These are phyloP conservation scores for Ptychoptera albimana DNA, from an alignment of 2,888 invertebrate genomes.

Conservation along the genomic window DNA sequence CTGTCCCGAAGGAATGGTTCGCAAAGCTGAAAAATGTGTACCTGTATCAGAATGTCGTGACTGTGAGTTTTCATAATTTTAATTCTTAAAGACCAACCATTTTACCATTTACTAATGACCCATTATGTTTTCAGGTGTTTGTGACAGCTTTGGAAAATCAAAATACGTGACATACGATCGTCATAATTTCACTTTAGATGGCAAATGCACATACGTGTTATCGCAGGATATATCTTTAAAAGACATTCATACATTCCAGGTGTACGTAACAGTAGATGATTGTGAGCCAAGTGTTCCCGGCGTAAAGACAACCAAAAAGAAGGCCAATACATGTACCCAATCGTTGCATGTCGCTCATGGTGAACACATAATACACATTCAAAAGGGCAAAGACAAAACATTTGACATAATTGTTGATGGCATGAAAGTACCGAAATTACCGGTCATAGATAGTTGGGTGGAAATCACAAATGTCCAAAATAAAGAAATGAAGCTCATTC, in stretches of 20 bases:
- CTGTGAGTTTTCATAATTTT: constrained; percentile 37
- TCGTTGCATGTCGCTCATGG: constrained; percentile 50
- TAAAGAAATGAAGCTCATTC: constrained; percentile 43
- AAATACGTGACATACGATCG: constrained; percentile 74
- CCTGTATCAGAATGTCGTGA: constrained; percentile 56
- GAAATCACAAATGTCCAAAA: constrained; percentile 38
- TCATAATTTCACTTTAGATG: constrained; percentile 59
- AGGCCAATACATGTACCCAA: constrained; percentile 45
- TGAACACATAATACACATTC: constrained; percentile 42
- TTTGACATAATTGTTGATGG: constrained; percentile 25
- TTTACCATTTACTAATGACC: no score
- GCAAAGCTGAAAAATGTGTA: constrained; percentile 51
- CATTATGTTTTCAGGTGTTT: constrained; percentile 30
- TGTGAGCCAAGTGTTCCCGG: constrained; percentile 27
- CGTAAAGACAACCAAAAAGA: constrained; percentile 3
- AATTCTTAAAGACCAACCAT: neutral
- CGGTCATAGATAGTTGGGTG: constrained; percentile 45
- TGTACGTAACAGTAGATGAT: constrained; percentile 46
- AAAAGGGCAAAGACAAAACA: constrained; percentile 26
- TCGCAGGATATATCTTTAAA: constrained; percentile 49
- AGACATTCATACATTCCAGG: constrained; percentile 24
- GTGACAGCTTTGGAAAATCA: constrained; percentile 61
- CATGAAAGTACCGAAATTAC: constrained; percentile 25
- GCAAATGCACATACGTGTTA: constrained; percentile 72
- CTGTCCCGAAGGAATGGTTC: constrained; percentile 58